Evolutionary conservation across 2,797 vertebrate genomes (phyloP), one percentile per base, ranked within the genome.

Genomic region (Meda fulgida): DNA sequence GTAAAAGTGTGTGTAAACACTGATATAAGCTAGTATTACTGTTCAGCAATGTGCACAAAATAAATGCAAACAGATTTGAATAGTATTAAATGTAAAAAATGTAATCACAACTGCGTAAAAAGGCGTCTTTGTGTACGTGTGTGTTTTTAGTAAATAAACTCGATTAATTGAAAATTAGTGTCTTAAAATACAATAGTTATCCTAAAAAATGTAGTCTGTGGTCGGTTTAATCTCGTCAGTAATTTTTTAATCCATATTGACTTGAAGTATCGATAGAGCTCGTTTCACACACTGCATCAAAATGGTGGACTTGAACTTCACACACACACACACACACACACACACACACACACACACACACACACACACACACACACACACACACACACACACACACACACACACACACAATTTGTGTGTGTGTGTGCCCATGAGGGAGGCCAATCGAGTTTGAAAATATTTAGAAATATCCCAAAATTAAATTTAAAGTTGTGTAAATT

Each of bases 221-320:
- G 21, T 58, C 0, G 5, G 31, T 81, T 70, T 55, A 19, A 53
- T 70, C 10, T 26, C 1, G 16, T 26, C 48, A 19, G 14, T 38
- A 0, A 29, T 46, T 16, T 60, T 34, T 72, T n/a, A 1, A 66
- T 73, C 26, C 40, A 48, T 23, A 31, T 34, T 36, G 55, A 36
- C 8, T 43, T 5, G 18, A 51, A n/a, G 31, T 65, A 75, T 43
- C 2, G 21, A 60, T 75, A 65, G 26, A 63, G 40, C 36, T 63
- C 14, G 38, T 34, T 75, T 51, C 70, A 83, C 80, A 73, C 26
- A 75, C 70, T 75, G 40, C 73, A 75, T 75, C 81, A 83, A 83
- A 83, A 83, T 83, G 70, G 81, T 75, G 81, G 81, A 83, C 29
- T 83, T 83, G 55, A 63, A 83, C 81, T 48, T 65, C 53, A 65